Evolutionary conservation across 2,113 vertebrate genomes (phyloP).

Genomic region (Notothenia rossii): DNA sequence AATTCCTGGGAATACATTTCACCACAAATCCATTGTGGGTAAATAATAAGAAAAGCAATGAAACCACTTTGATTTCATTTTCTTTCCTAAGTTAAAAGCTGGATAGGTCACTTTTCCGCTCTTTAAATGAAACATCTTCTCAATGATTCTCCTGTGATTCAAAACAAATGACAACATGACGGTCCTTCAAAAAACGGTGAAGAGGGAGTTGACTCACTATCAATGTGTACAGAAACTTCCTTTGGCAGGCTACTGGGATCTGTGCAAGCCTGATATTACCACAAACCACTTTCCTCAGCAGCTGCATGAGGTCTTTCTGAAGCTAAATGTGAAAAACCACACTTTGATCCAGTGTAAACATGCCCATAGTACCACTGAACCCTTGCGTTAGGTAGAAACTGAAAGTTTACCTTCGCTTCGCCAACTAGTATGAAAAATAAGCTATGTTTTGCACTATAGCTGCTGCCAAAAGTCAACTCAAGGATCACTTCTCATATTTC

Average conservation of each 20-base stretch:
- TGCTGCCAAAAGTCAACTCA: neutral
- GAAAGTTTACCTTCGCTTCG: neutral
- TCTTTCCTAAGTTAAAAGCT: neutral
- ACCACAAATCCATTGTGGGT: neutral
- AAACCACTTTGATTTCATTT: neutral
- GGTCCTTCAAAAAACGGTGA: neutral
- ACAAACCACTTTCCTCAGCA: constrained; percentile 41
- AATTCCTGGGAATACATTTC: too few species aligned
- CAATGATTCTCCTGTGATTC: neutral
- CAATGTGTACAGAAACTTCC: neutral
- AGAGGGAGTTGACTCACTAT: constrained; percentile 18
- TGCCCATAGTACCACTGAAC: neutral
- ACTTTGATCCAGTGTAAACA: constrained; percentile 33
- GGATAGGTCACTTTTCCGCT: neutral
- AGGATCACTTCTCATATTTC: constrained; percentile 41
- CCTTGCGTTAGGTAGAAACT: neutral
- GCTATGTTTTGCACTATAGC: neutral
- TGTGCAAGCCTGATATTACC: constrained; percentile 30
- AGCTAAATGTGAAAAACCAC: constrained; percentile 37
- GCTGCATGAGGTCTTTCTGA: constrained; percentile 21
- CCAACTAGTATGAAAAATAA: neutral
- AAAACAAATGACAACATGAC: neutral
- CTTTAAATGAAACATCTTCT: neutral
- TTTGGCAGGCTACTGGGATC: constrained; percentile 6
- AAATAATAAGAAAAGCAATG: neutral